Evolutionary conservation across 2,888 invertebrate species (phyloP), one percentile per base, ranked within the genome.

Genomic region (Macaria notata): DNA sequence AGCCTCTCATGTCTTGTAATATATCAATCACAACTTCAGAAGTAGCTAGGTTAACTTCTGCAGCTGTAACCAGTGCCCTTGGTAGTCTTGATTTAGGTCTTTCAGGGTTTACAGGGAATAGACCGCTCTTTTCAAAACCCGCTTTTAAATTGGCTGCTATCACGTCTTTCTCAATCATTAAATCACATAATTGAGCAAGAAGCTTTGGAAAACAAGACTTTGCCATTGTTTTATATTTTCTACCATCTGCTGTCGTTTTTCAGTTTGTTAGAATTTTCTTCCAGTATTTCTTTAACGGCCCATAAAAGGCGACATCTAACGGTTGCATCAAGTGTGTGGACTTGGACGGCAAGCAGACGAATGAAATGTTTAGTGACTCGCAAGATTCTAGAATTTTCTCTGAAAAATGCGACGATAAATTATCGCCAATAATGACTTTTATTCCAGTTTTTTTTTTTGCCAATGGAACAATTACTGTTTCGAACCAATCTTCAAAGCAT

Each of bases 401-500:
- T 46, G 63, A 69, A 42, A 74, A 58, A 61, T 78, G 77, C 30
- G 68, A 70, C 7, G 71, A 63, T 56, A 81, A 65, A 67, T 81
- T 84, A 58, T 83, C 78, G 7, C 81, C 79, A 50, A 84, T 75
- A 46, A 82, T 43, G n/a, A 76, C 69, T 60, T 76, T 76, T 54
- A 46, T 61, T 6, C 73, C 76, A 29, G 50, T n/a, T n/a, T 31
- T 41, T 64, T 56, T 60, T 63, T 45, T 48, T 9, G 46, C 55
- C 31, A 49, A 60, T 43, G 72, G 72, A 33, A 75, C 49, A 41
- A 61, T 65, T 9, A 68, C 54, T 36, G 62, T 45, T 43, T 45
- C 45, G 45, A 45, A 45, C 30, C 45, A 45, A 57, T 77, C 70
- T 58, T 73, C 63, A 59, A 76, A 77, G 46, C 54, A 56, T 19